Conservation (phyloP, 1,140 invertebrate genomes). For the Trinorchestia longiramus region DNA sequence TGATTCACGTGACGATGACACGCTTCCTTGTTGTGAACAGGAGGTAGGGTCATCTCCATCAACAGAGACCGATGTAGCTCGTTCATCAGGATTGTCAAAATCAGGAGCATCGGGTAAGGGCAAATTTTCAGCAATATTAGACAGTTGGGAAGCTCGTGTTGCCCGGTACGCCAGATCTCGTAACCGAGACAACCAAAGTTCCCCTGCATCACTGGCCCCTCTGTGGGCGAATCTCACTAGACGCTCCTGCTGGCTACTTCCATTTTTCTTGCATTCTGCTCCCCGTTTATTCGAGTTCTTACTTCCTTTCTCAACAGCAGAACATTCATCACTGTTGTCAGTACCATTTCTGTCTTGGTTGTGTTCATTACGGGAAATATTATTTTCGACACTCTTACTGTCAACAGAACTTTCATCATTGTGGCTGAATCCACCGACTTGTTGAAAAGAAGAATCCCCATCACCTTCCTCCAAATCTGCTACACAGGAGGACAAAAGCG, state of each 20-base stretch:
- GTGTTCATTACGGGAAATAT: neutral
- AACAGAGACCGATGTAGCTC: neutral
- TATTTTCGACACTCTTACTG: neutral
- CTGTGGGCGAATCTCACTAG: neutral
- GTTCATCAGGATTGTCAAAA: neutral
- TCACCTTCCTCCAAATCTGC: neutral
- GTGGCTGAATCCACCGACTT: neutral
- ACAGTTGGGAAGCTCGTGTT: neutral
- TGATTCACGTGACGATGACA: neutral
- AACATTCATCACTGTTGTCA: neutral
- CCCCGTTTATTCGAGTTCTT: neutral
- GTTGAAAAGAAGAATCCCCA: neutral
- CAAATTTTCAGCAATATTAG: slow-evolving; percentile 7
- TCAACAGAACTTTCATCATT: neutral
- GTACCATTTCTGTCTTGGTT: neutral
- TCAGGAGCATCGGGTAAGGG: neutral
- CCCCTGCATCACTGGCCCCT: neutral
- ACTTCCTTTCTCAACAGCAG: neutral
- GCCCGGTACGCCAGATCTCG: neutral
- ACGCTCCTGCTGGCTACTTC: neutral
- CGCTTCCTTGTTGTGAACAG: neutral
- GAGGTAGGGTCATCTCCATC: neutral
- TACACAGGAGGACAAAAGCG: neutral
- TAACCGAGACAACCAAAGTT: neutral
- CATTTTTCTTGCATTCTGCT: neutral